These are phyloP conservation scores for Ctenoplectra terminalis DNA, from an alignment of 1,140 invertebrate genomes.

Conservation along the genomic window DNA sequence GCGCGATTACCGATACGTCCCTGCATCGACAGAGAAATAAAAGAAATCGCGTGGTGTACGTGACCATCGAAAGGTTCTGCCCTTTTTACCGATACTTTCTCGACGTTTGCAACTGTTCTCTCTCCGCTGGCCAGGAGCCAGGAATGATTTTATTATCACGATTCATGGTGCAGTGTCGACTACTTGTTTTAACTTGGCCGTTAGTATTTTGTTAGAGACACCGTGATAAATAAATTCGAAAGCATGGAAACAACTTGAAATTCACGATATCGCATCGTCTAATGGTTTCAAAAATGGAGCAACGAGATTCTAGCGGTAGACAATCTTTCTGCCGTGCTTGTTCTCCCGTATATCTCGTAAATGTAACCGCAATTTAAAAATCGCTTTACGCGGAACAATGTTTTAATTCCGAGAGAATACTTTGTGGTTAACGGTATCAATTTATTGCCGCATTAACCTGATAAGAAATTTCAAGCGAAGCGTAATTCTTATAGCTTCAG, in stretches of 20 bases:
- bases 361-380: neutral
- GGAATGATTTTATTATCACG: neutral
- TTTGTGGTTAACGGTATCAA: neutral
- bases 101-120: constrained; percentile 18
- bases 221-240: neutral
- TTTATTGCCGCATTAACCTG: neutral
- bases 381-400: neutral
- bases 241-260: neutral
- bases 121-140: neutral
- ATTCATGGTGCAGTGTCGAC: neutral
- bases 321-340: neutral
- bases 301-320: neutral
- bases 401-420: neutral
- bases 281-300: neutral
- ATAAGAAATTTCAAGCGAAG: neutral
- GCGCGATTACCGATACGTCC: constrained; percentile 13
- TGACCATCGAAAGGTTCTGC: constrained; percentile 27
- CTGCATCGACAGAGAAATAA: neutral
- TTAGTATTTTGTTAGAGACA: neutral
- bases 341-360: neutral
- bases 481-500: too few species aligned
- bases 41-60: constrained; percentile 16
- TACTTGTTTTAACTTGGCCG: too few species aligned
- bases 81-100: constrained; percentile 37
- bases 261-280: neutral